Evolutionary conservation across 2,888 invertebrate species (phyloP).

Genomic region (Theristus sp.): DNA sequence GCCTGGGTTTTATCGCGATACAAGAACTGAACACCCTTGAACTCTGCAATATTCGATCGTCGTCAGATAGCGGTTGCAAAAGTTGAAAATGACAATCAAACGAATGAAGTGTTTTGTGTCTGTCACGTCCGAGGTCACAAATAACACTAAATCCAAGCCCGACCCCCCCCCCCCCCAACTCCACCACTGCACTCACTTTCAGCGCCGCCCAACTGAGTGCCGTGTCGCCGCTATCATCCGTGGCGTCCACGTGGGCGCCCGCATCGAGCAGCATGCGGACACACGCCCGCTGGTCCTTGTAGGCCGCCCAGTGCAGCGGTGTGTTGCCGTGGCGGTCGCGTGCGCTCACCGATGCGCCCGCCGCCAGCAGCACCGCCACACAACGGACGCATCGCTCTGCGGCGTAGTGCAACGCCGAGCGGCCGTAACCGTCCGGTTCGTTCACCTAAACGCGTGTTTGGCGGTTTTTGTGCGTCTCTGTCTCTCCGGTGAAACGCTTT

Average conservation of each 20-base stretch:
- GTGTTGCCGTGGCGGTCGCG: slow-evolving; percentile 26
- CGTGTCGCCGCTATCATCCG: slow-evolving; percentile 28
- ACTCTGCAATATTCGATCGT: too few relatives aligned
- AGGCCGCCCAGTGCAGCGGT: slow-evolving; percentile 31
- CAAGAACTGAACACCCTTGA: too few relatives aligned
- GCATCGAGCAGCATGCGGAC: slow-evolving; percentile 22
- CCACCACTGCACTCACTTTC: slow-evolving; percentile 8
- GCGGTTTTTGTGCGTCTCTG: not conserved
- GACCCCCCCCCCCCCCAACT: too few relatives aligned
- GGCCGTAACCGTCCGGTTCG: slow-evolving; percentile 28
- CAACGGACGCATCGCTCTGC: slow-evolving; percentile 27
- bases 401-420: slow-evolving; percentile 30
- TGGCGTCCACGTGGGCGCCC: slow-evolving; percentile 24
- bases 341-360: slow-evolving; percentile 23
- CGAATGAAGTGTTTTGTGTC: not conserved
- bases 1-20: too few relatives aligned
- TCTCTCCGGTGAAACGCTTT: not conserved
- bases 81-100: not conserved
- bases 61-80: not conserved
- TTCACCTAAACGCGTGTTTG: slow-evolving; percentile 19
- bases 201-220: slow-evolving; percentile 30
- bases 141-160: too few relatives aligned
- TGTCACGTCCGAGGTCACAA: too few relatives aligned
- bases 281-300: slow-evolving; percentile 25
- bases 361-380: slow-evolving; percentile 22